Conservation (phyloP, 1,140 invertebrate species). For the Drosophila orena region DNA sequence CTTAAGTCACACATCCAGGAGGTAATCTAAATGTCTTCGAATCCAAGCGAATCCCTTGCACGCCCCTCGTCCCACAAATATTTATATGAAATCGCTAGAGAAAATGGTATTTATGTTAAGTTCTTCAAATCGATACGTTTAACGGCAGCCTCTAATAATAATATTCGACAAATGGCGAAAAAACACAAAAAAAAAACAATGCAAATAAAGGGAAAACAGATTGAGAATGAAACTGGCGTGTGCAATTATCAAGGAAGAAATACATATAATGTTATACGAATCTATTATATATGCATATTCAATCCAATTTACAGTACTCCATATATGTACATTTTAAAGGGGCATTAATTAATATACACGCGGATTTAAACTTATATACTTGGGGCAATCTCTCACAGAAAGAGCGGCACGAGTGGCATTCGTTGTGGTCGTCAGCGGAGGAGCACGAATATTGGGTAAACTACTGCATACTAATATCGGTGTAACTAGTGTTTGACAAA, state of each 20-base stretch:
- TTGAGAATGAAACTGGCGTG: conserved; percentile 38
- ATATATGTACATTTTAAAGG: conserved; percentile 67
- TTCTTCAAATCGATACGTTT: conserved; percentile 38
- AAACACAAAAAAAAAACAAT: conserved; percentile 26
- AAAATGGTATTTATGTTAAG: conserved; percentile 40
- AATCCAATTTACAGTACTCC: conserved; percentile 60
- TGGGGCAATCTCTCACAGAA: conserved; percentile 39
- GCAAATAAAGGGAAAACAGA: conserved; percentile 1
- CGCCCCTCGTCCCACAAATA: conserved; percentile 19
- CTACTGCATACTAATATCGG: conserved; percentile 40
- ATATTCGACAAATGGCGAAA: conserved; percentile 35
- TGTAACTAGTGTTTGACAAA: conserved; percentile 68
- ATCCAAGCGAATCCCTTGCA: conserved; percentile 30
- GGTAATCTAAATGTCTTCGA: conserved; percentile 54
- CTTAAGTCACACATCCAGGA: conserved; percentile 40
- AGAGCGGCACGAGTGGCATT: conserved; percentile 45
- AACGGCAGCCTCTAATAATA: conserved; percentile 27
- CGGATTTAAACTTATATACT: conserved; percentile 45
- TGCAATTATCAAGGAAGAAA: conserved; percentile 53
- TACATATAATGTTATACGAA: conserved; percentile 60
- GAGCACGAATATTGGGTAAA: conserved; percentile 47
- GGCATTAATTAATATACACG: conserved; percentile 51
- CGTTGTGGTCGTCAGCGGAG: conserved; percentile 39
- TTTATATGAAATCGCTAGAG: conserved; percentile 23
- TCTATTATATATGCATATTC: conserved; percentile 68